Conservation (phyloP, 2,888 invertebrate genomes). For the Atrina japonica region DNA sequence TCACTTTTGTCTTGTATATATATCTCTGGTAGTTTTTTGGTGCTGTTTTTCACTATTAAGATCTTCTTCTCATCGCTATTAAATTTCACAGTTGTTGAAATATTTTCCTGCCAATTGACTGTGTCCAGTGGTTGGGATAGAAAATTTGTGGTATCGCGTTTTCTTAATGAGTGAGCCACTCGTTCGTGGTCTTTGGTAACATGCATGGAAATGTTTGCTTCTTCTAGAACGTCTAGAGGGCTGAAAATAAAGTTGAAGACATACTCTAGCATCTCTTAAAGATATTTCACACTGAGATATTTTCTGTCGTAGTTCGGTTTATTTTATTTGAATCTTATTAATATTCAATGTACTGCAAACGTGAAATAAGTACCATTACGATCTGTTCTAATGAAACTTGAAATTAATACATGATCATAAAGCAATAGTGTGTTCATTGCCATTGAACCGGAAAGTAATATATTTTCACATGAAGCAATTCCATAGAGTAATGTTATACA, state of each 20-base stretch:
- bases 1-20: not conserved
- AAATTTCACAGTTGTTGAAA: constrained; percentile 8
- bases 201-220: constrained; percentile 47
- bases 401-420: too few relatives aligned
- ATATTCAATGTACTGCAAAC: not conserved
- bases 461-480: too few relatives aligned
- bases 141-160: constrained; percentile 19
- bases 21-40: constrained; percentile 1
- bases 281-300: too few relatives aligned
- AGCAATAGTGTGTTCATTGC: too few relatives aligned
- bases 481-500: too few relatives aligned
- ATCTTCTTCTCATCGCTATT: constrained; percentile 5
- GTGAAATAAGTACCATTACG: not conserved
- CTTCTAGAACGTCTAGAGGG: constrained; percentile 52
- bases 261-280: too few relatives aligned
- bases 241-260: constrained; percentile 18
- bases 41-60: not conserved
- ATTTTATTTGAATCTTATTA: too few relatives aligned
- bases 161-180: not conserved
- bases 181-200: not conserved
- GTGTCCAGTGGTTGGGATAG: constrained; percentile 5
- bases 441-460: too few relatives aligned
- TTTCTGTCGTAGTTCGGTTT: too few relatives aligned
- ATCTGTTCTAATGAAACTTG: not conserved
- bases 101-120: constrained; percentile 15